Evolutionary conservation across 2,113 vertebrate genomes (phyloP).

Genomic region (Aptenodytes patagonicus): DNA sequence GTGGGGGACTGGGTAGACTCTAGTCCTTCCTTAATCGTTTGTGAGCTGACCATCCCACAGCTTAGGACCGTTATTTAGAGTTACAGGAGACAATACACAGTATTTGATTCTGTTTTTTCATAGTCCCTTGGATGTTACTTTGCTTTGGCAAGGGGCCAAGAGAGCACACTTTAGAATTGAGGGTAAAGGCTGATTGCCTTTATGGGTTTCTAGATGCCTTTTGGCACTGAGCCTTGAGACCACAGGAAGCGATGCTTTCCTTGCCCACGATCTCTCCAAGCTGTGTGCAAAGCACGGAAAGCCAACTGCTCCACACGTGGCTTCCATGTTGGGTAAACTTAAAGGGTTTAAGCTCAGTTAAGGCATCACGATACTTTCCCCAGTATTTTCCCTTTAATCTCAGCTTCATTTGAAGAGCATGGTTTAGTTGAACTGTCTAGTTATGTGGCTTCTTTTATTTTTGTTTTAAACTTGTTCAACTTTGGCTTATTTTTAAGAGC

Average conservation of each 20-base stretch:
- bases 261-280: neutral
- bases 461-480: neutral
- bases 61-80: neutral
- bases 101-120: neutral
- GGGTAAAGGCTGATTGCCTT: neutral
- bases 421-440: neutral
- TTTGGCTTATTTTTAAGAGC: neutral
- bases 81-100: neutral
- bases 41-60: neutral
- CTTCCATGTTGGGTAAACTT: neutral
- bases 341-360: neutral
- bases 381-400: neutral
- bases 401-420: neutral
- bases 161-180: neutral
- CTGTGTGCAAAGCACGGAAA: neutral
- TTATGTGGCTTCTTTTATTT: neutral
- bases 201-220: neutral
- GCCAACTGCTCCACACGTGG: neutral
- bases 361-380: neutral
- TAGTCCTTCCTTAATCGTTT: neutral
- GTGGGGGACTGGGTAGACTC: fast-evolving
- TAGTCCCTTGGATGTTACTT: neutral
- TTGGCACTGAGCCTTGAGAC: neutral
- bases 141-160: neutral
- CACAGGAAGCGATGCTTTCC: neutral